Base-by-base conservation (phyloP, 2,797 vertebrate genomes). In the Tenualosa ilisha region DNA sequence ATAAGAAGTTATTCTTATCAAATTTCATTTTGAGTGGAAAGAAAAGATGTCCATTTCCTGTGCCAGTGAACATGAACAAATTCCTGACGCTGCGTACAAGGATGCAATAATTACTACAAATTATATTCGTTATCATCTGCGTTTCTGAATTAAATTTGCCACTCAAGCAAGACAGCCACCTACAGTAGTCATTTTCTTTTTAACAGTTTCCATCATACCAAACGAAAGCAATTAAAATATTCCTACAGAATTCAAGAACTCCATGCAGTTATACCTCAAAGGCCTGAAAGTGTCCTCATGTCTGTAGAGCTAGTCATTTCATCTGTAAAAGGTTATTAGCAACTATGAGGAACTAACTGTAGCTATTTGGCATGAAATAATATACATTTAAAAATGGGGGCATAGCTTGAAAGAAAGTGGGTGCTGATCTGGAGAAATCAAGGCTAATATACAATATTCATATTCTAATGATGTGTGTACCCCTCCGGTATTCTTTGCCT, bases 51-150 rank as follows among this genome's bases (percentile, higher is more conserved):
- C 84, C 82, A 54, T 87, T 88, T 89, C 65, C 83, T 89, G 81
- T 75, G 68, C 68, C 68, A 75, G 89, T 84, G 84, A 87, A 85
- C 84, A 85, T 9, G 68, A 56, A 79, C 81, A 63, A 86, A 89
- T 53, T 63, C 75, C 81, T 40, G 49, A 81, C 53, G 65, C 61
- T 53, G 83, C 83, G 84, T 26, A 54, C 81, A 84, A 24, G 26
- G 50, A 65, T 85, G 59, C 86, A 86, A 84, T 89, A 83, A 84
- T 81, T 86, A 79, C 81, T 81, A 85, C 81, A 86, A 89, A 91
- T 89, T 86, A 81, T 79, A 87, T 89, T 84, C 83, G 63, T 54
- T 87, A 89, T 89, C 88, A 85, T 86, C 81, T 83, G 82, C 43
- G 84, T 86, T 84, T 83, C 61, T 85, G 86, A 88, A 87, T 88